Evolutionary conservation across 64 coral and sea anemone genomes (phyloP).

Genomic region (Porites australiensis): DNA sequence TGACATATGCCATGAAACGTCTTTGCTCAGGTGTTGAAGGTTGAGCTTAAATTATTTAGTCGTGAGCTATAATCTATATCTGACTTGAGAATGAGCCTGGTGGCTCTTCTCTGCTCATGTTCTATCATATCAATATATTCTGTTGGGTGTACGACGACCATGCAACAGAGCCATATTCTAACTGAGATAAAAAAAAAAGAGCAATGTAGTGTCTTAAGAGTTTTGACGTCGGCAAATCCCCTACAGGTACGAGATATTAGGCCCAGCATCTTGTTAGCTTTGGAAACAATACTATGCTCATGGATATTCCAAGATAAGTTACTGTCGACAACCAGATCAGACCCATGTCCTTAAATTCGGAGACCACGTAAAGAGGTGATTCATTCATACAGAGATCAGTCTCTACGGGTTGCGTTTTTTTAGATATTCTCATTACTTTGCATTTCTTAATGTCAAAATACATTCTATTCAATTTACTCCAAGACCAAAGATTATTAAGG

Average conservation of each 20-base stretch:
- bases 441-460: neutral
- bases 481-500: no score
- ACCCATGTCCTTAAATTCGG: neutral
- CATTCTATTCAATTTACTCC: no score
- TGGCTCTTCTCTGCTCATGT: conserved; percentile 46
- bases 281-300: neutral
- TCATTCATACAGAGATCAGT: conserved; percentile 19
- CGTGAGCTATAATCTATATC: conserved; percentile 22
- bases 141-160: conserved; percentile 32
- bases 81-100: conserved; percentile 62
- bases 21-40: conserved; percentile 32
- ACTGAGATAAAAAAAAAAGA: conserved; percentile 11
- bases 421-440: neutral
- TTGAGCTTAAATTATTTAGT: conserved; percentile 2
- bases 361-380: neutral
- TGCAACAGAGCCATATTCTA: conserved; percentile 29
- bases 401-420: no score
- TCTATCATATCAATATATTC: conserved; percentile 35
- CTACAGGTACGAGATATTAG: neutral
- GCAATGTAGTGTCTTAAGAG: neutral
- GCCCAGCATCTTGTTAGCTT: neutral
- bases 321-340: neutral
- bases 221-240: neutral
- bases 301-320: neutral
- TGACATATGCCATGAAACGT: conserved; percentile 12